A percentile compares a stretch with the other conserved stretches of the same genome.
phyloP scores from a whole-genome alignment of 1,140 invertebrate species.

The Frieseomelitta varia region DNA sequence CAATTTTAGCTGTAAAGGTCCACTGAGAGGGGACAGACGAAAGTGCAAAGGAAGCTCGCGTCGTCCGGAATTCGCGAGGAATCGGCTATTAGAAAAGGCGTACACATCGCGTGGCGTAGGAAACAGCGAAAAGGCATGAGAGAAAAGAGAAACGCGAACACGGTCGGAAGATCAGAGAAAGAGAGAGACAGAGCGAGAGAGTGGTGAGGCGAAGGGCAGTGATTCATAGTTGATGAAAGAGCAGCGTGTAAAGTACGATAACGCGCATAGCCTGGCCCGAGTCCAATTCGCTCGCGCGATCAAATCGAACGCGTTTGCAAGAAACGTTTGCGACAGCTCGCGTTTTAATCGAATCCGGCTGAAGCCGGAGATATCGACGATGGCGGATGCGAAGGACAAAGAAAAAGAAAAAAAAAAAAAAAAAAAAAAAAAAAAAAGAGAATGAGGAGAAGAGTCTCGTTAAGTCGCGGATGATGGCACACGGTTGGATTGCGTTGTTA shows the following conservation, averaged over 20 bases:
- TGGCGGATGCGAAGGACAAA: constrained; percentile 4
- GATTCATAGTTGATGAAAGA: constrained; percentile 54
- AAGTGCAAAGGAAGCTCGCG: too few relatives aligned
- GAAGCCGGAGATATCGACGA: not conserved
- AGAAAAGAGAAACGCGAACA: too few relatives aligned
- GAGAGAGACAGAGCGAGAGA: not conserved
- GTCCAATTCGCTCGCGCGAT: constrained; percentile 48
- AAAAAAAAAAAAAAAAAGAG: not conserved
- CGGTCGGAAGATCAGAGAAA: not conserved
- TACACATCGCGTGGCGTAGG: too few relatives aligned
- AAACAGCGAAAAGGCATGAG: too few relatives aligned
- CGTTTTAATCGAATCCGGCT: constrained; percentile 42
- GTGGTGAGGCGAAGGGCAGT: not conserved
- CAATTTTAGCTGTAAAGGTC: too few relatives aligned
- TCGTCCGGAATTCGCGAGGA: too few relatives aligned
- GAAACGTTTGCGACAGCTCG: constrained; percentile 1
- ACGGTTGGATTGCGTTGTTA: not conserved
- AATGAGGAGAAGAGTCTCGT: not conserved
- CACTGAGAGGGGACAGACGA: too few relatives aligned
- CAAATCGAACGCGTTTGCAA: constrained; percentile 49
- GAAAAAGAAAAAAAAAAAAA: not conserved
- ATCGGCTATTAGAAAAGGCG: too few relatives aligned
- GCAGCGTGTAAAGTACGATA: constrained; percentile 45
- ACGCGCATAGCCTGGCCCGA: constrained; percentile 46
- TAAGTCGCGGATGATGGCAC: not conserved